Base-by-base conservation (phyloP, 2,888 invertebrate species). In the Drosophila phalerata region DNA sequence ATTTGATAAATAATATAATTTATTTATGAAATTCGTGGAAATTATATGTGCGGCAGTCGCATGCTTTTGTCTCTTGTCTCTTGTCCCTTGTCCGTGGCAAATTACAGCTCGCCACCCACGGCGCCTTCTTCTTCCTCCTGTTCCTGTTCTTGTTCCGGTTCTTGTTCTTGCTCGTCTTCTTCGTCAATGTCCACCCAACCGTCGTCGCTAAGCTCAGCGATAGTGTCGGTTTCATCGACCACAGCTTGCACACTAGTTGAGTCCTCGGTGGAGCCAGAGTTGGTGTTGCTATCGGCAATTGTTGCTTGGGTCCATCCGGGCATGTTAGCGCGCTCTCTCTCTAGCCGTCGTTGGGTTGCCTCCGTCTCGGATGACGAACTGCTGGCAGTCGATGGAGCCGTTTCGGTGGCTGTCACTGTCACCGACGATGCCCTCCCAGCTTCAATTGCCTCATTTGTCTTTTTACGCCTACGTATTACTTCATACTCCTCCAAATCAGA, bases 101-200 rank as follows among this genome's bases (percentile, higher is more conserved):
- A 15, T 17, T 40, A 22, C 11, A 40, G 42, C 6, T 51, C 64
- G 28, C 77, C 87, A 1, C 84, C 81, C 13, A 65, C 49, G 47
- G 84, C 81, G 11, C 87, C 78, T 37, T 79, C 79, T 11, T 74
- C 79, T n/a, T 61, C 34, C 9, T 30, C 30, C 3, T 34, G 13
- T 13, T 37, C n/a, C 6, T n/a, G 6, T n/a, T 37, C 37, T 0
- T 79, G 82, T 11, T 74, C 79, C n/a, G 78, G 22, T 32, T 32
- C 34, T 5, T 34, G 13, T 37, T 37, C n/a, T n/a, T n/a, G 8
- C 8, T 37, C 37, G 0, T 79, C 79, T 11, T 74, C 79, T 15
- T 79, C 79, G 15, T 79, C 76, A 13, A 82, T 17, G 40, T 88
- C 89, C 15, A 78, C 75, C 89, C 84, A 84, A 38, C 77, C 84